Conservation (phyloP, 2,113 vertebrate species). For the Neolamprologus kungweensis region DNA sequence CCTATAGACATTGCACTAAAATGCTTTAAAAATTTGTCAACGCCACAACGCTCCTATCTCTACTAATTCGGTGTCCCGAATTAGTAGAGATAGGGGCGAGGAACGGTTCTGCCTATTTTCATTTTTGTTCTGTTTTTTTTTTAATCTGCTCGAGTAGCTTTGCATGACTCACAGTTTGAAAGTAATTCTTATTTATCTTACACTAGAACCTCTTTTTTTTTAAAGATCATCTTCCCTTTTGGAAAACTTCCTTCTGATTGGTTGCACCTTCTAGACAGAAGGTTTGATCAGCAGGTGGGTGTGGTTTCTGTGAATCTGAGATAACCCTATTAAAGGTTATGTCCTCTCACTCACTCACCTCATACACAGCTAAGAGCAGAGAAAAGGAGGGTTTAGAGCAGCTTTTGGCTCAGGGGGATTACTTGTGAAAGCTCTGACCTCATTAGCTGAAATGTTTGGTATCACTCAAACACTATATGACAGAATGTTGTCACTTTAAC, state of each 20-base stretch:
- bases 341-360: neutral
- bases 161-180: neutral
- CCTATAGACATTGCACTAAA: neutral
- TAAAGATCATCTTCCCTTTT: neutral
- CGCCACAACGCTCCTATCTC: too few relatives aligned
- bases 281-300: neutral
- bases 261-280: neutral
- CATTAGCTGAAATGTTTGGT: neutral
- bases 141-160: neutral
- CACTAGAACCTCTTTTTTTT: neutral
- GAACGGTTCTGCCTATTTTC: neutral
- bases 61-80: neutral
- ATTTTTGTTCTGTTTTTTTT: neutral
- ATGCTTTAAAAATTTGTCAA: neutral
- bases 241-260: neutral
- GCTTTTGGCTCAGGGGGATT: neutral
- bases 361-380: neutral
- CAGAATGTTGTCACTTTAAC: neutral
- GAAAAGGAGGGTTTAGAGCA: neutral
- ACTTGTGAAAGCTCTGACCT: neutral
- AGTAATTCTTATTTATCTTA: neutral
- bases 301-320: neutral
- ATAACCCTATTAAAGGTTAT: neutral
- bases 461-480: neutral
- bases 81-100: neutral